Evolutionary conservation across 2,888 invertebrate genomes (phyloP).

Genomic region (Macrosoma leucophasiata): DNA sequence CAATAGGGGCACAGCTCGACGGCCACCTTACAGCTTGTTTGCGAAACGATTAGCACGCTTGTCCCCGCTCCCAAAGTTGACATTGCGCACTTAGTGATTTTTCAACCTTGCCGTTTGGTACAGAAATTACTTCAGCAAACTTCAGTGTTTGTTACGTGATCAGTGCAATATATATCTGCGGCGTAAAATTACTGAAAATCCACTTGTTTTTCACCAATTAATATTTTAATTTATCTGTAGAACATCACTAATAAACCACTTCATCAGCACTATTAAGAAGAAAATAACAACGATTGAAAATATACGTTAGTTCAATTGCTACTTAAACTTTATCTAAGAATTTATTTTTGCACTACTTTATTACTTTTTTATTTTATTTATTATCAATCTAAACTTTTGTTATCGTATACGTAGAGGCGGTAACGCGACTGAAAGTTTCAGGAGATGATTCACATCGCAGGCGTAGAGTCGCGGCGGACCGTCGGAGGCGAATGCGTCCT

Average conservation of each 20-base stretch:
- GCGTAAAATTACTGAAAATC: too few relatives aligned
- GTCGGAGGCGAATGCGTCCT: conserved; percentile 50
- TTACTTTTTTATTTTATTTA: too few relatives aligned
- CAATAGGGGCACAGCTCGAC: conserved; percentile 45
- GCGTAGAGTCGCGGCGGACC: conserved; percentile 48
- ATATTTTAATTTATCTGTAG: too few relatives aligned
- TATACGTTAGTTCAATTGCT: too few relatives aligned
- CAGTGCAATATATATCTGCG: too few relatives aligned
- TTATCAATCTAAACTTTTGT: neutral
- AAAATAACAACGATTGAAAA: too few relatives aligned
- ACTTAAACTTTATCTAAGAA: too few relatives aligned
- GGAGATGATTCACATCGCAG: conserved; percentile 32
- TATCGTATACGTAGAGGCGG: conserved; percentile 3
- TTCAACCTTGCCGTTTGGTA: conserved; percentile 50
- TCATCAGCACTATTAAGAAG: too few relatives aligned
- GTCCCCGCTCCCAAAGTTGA: conserved; percentile 62
- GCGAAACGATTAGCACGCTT: conserved; percentile 63
- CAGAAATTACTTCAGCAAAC: conserved; percentile 44
- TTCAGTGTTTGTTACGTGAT: conserved; percentile 12
- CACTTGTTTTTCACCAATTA: too few relatives aligned
- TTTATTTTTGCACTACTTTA: too few relatives aligned
- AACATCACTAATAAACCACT: too few relatives aligned
- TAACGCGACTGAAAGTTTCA: conserved; percentile 49
- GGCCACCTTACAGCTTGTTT: conserved; percentile 58
- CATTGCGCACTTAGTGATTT: conserved; percentile 67